Base-by-base conservation (phyloP, 2,888 invertebrate genomes). In the Slavum lentiscoides region DNA sequence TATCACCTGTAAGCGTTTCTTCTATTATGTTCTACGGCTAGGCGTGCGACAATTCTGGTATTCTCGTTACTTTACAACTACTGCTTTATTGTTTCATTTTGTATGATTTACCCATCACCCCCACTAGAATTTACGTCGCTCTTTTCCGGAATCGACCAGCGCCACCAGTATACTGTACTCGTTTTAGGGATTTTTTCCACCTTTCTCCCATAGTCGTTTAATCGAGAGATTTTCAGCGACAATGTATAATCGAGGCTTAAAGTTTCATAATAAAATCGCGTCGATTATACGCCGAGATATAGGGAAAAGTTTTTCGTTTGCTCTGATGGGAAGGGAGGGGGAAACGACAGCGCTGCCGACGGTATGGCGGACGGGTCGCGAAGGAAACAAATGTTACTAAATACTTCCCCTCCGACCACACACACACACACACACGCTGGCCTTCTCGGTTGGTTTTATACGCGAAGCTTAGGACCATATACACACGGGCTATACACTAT, bases 261-360 rank as follows among this genome's bases (percentile, higher is more conserved):
- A 77, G 69, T 77, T 77, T 69, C 62, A 53, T 70, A 62, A 77
- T 69, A 77, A 77, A 77, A 77, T 55, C 69, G 77, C 77, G 77
- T 69, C 69, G 69, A 69, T 77, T 69, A 68, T 62, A 37, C 39
- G 62, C 61, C 59, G 19, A 21, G 69, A 69, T 61, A 30, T 49
- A 1, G 39, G 17, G 68, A 70, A 70, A 70, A 69, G 37, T 70
- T 77, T 43, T 69, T 17, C 17, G 69, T 39, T 53, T 53, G 43
- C 67, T 23, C 19, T n/a, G n/a, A n/a, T n/a, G 61, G 9, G 43
- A 2, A 15, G 37, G 49, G 15, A 43, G 17, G 7, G 19, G 62
- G 2, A 15, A 49, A 49, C 15, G 15, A 5, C 21, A 0, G 15
- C 64, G 15, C 21, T 4, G 15, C 64, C 17, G 67, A 15, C 58